Percentiles rank a stretch among this genome's conserved stretches.
Evolutionary conservation across 2,113 vertebrate species (phyloP).

Genomic region (Bostrychus sinensis): DNA sequence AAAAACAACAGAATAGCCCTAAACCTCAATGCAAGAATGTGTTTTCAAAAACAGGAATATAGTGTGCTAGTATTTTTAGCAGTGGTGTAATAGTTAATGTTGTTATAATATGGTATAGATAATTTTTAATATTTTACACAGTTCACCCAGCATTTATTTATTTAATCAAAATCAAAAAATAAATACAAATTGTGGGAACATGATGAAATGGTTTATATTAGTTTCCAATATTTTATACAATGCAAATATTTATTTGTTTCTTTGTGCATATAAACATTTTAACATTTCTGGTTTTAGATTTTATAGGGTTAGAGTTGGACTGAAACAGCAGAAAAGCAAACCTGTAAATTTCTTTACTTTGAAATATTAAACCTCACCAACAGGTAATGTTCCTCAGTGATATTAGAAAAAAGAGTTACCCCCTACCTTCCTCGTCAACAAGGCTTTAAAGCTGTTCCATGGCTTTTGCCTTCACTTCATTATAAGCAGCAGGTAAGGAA

Average conservation of each 20-base stretch:
- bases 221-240: too few relatives aligned
- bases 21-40: too few relatives aligned
- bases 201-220: too few relatives aligned
- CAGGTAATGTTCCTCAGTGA: constrained; percentile 8
- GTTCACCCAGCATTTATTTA: background rate
- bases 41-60: background rate
- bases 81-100: background rate
- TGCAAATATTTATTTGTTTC: constrained; percentile 1
- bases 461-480: constrained; percentile 7
- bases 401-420: background rate
- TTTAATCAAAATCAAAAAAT: too few relatives aligned
- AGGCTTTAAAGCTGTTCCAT: constrained; percentile 7
- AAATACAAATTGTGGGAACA: too few relatives aligned
- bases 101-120: background rate
- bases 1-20: background rate
- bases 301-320: background rate
- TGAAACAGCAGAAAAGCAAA: background rate
- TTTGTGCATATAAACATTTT: constrained; percentile 12
- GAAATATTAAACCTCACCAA: background rate
- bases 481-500: constrained; percentile 7
- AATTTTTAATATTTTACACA: background rate
- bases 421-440: constrained; percentile 6
- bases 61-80: too few relatives aligned
- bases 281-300: background rate
- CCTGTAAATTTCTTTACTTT: constrained; percentile 1